phyloP scores from a whole-genome alignment of 1,140 invertebrate genomes.

The Metaphire vulgaris region DNA sequence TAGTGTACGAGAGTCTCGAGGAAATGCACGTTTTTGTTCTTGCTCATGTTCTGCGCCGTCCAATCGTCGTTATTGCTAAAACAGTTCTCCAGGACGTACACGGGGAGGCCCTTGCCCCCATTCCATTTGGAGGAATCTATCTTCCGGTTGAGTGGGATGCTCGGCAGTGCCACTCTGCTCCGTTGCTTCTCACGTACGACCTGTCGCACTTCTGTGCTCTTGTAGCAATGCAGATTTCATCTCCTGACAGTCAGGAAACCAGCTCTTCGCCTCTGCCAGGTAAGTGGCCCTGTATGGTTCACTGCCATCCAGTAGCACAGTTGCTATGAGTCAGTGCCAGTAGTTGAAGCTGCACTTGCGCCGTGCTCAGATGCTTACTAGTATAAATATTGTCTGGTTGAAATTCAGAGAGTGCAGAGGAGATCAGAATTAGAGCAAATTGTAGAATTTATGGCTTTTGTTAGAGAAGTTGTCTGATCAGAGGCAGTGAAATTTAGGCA shows the following conservation, averaged over 20 bases:
- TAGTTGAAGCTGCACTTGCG: no score
- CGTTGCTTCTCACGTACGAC: constrained; percentile 70
- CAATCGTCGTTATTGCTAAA: constrained; percentile 83
- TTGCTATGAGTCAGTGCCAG: no score
- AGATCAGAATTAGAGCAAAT: no score
- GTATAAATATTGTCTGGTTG: no score
- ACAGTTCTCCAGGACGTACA: constrained; percentile 60
- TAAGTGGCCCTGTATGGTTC: no score
- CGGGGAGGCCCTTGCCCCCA: constrained; percentile 80
- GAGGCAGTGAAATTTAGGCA: no score
- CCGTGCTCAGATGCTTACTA: no score
- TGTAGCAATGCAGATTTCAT: constrained; percentile 57
- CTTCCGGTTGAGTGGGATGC: constrained; percentile 69
- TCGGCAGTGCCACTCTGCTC: constrained; percentile 58
- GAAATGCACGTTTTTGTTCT: constrained; percentile 82
- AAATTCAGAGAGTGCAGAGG: no score
- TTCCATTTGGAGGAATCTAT: constrained; percentile 84
- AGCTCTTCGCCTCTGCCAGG: neutral
- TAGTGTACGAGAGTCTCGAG: constrained; percentile 71
- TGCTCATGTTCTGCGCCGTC: constrained; percentile 73
- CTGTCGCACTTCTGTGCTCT: constrained; percentile 83
- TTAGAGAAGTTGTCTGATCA: no score
- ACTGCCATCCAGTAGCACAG: no score
- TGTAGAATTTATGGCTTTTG: no score
- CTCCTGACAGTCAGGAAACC: neutral